A percentile compares a stretch with the other conserved stretches of the same genome.
phyloP scores from a whole-genome alignment of 2,888 invertebrate species.

The Cephus runcator region DNA sequence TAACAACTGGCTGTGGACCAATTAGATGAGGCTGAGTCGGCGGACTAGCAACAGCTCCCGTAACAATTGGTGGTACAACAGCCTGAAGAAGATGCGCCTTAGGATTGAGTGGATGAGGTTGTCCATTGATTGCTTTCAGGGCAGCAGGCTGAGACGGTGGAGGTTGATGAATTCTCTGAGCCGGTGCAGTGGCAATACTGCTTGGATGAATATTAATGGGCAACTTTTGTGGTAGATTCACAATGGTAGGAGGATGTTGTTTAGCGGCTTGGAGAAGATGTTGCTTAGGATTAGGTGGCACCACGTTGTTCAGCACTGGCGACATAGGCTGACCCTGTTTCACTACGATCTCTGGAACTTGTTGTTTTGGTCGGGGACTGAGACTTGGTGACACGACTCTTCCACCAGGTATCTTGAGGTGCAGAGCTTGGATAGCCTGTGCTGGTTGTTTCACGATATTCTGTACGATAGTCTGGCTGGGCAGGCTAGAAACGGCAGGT shows the following conservation, averaged over 20 bases:
- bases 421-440: constrained; percentile 50
- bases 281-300: constrained; percentile 61
- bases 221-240: constrained; percentile 56
- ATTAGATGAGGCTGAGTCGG: constrained; percentile 67
- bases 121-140: constrained; percentile 57
- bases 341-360: constrained; percentile 34
- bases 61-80: constrained; percentile 66
- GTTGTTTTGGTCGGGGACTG: constrained; percentile 51
- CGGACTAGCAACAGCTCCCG: constrained; percentile 70
- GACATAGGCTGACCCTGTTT: constrained; percentile 58
- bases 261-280: constrained; percentile 25
- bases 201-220: constrained; percentile 50
- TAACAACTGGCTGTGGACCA: constrained; percentile 65
- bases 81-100: constrained; percentile 65
- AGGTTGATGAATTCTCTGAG: constrained; percentile 51
- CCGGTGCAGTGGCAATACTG: constrained; percentile 38
- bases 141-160: constrained; percentile 44
- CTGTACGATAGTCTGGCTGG: constrained; percentile 50
- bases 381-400: constrained; percentile 54
- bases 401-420: constrained; percentile 52
- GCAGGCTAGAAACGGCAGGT: constrained; percentile 40
- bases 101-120: constrained; percentile 61
- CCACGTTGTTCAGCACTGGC: constrained; percentile 55
- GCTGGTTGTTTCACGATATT: constrained; percentile 54
- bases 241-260: constrained; percentile 52